These are phyloP conservation scores for Congeria kusceri DNA, from an alignment of 2,888 invertebrate genomes.

Conservation along the genomic window DNA sequence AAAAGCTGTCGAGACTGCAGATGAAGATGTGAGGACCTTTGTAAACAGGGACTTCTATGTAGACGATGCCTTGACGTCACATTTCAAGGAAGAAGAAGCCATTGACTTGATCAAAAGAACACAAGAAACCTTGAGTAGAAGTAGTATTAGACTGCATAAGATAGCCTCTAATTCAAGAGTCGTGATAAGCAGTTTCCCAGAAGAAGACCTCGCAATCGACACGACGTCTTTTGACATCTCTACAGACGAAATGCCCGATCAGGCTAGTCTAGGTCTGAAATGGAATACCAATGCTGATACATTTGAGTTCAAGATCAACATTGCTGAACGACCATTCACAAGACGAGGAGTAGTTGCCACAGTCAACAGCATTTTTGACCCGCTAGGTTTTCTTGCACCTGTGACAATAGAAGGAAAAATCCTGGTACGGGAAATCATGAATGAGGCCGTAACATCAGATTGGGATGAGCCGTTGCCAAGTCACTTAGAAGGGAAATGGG, in stretches of 20 bases:
- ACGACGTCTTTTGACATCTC: neutral
- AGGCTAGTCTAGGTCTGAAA: slow-evolving; percentile 17
- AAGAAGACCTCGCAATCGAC: slow-evolving; percentile 30
- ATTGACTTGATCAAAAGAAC: slow-evolving; percentile 29
- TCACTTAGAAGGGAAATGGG: neutral
- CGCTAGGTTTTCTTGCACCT: slow-evolving; percentile 17
- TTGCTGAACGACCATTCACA: slow-evolving; percentile 10
- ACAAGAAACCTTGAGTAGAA: slow-evolving; percentile 18
- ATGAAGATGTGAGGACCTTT: slow-evolving; percentile 3
- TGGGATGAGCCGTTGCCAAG: slow-evolving; percentile 21
- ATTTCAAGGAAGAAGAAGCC: neutral
- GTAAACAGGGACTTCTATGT: slow-evolving; percentile 47
- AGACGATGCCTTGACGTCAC: slow-evolving; percentile 45
- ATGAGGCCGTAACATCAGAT: neutral
- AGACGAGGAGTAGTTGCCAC: slow-evolving; percentile 27
- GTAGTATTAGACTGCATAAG: slow-evolving; percentile 47
- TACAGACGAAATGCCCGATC: slow-evolving; percentile 6
- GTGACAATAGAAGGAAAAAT: slow-evolving; percentile 15
- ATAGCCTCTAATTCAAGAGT: slow-evolving; percentile 42
- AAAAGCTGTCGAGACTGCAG: slow-evolving; percentile 16
- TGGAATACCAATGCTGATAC: slow-evolving; percentile 20
- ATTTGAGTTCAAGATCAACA: neutral
- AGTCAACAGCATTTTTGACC: slow-evolving; percentile 13
- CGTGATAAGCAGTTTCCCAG: slow-evolving; percentile 36
- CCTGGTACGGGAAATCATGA: slow-evolving; percentile 5